A percentile compares a stretch with the other conserved stretches of the same genome.
phyloP scores from a whole-genome alignment of 2,888 invertebrate genomes.

The Pristionchus entomophagus region DNA sequence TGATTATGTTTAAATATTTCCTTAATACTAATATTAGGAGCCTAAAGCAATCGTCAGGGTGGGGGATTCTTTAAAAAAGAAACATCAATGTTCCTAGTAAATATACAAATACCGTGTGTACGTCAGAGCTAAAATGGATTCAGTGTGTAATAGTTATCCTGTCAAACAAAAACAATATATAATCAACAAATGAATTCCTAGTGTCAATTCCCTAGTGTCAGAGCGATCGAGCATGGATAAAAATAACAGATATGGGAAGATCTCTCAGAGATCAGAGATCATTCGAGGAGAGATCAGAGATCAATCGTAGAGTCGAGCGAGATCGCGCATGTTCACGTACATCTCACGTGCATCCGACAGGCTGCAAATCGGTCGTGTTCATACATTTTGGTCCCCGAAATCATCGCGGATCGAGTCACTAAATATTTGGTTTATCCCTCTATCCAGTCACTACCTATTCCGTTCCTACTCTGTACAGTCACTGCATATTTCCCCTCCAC shows the following conservation, averaged over 20 bases:
- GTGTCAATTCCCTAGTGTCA: conserved; percentile 46
- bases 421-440: too few relatives aligned
- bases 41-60: conserved; percentile 1
- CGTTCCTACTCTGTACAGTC: too few relatives aligned
- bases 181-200: conserved; percentile 37
- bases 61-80: background rate
- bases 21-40: conserved; percentile 19
- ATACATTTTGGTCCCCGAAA: background rate
- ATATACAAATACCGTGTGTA: conserved; percentile 24
- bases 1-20: background rate
- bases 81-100: background rate
- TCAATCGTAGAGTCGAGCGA: conserved; percentile 44
- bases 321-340: conserved; percentile 43
- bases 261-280: conserved; percentile 14
- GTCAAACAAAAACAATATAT: background rate
- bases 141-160: background rate
- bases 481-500: too few relatives aligned
- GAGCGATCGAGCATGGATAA: conserved; percentile 21
- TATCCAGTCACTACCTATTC: too few relatives aligned
- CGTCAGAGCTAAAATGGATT: background rate
- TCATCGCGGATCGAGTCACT: too few relatives aligned
- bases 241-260: background rate
- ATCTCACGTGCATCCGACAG: conserved; percentile 24
- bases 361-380: background rate
- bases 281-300: conserved; percentile 6